Base-by-base conservation (phyloP, 1,140 invertebrate genomes). In the Sipha flava region DNA sequence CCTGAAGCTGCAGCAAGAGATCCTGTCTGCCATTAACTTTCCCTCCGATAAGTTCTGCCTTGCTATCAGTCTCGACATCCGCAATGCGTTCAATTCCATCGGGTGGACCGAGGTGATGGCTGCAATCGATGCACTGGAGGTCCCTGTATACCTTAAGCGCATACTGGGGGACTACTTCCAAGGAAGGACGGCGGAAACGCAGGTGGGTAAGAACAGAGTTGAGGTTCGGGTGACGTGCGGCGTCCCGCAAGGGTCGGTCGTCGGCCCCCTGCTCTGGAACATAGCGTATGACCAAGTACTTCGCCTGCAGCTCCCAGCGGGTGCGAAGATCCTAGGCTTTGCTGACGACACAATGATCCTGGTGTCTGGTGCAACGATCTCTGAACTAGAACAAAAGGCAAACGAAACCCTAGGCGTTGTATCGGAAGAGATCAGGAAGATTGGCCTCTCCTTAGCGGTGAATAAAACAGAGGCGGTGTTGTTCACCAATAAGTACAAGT, bases 231-330 rank as follows among this genome's bases (percentile, higher is more conserved):
- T 77, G 9, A 3, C 72, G 6, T 77, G 72, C 26, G 52, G 31
- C 12, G 73, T 79, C 1, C 73, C 73, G 2, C 73, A 79, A 34
- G 73, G 73, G 10, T 79, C 73, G 7, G 52, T 79, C 1, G n/a
- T 77, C 9, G 72, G 45, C 2, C 72, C 72, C 3, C 43, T 52
- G 1, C 10, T 77, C n/a, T 79, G 73, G 73, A 79, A 79, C 49
- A 18, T 59, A 2, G 21, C n/a, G 5, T 79, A 59, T 9, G 23
- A 79, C 37, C 3, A 2, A 9, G 37, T 79, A 6, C n/a, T 79
- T 12, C 6, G 10, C 6, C 29, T 37, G 0, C 6, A 40, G 9
- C 10, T 79, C 1, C 34, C 52, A 4, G 18, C 29, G 3, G 47
- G 14, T 3, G 10, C 52, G 1, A 21, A 57, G 3, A 14, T 79